Base-by-base conservation (phyloP, 2,797 vertebrate genomes). In the Geotrypetes seraphini region DNA sequence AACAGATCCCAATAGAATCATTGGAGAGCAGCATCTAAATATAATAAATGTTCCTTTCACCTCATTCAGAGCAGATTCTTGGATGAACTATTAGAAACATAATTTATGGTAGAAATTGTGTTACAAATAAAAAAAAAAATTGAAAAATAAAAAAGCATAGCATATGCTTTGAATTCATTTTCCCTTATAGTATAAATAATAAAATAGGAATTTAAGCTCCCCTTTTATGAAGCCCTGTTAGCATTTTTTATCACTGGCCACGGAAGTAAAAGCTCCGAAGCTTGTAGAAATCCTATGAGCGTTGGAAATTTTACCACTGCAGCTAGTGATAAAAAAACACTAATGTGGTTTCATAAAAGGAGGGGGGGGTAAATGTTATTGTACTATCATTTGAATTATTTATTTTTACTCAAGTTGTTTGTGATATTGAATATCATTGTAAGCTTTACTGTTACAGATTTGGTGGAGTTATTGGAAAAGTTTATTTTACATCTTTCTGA, bases 381-480 rank as follows among this genome's bases (percentile, higher is more conserved):
- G 25, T n/a, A n/a, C n/a, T n/a, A n/a, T n/a, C n/a, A n/a, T n/a
- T n/a, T n/a, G n/a, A n/a, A n/a, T n/a, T n/a, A n/a, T n/a, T n/a
- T n/a, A n/a, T n/a, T n/a, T n/a, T n/a, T n/a, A n/a, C n/a, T n/a
- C n/a, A n/a, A n/a, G n/a, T n/a, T n/a, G n/a, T n/a, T n/a, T n/a
- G n/a, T n/a, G n/a, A 34, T n/a, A 6, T 56, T 44, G 59, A 27
- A 19, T 43, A 17, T 53, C 31, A 48, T 60, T 60, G 70, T 60
- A 44, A 16, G 16, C 46, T 52, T 63, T 11, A 51, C n/a, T 55
- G 28, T 62, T 66, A n/a, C 69, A 98, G 94, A 76, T 59, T 67
- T 92, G 59, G 77, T 76, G 44, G 87, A 92, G 68, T 77, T 98
- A 52, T 77, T 95, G 67, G 87, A 92, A 65, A 83, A 63, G 35